These are phyloP conservation scores for Pristionchus fissidentatus DNA, from an alignment of 2,888 invertebrate genomes.

Conservation along the genomic window DNA sequence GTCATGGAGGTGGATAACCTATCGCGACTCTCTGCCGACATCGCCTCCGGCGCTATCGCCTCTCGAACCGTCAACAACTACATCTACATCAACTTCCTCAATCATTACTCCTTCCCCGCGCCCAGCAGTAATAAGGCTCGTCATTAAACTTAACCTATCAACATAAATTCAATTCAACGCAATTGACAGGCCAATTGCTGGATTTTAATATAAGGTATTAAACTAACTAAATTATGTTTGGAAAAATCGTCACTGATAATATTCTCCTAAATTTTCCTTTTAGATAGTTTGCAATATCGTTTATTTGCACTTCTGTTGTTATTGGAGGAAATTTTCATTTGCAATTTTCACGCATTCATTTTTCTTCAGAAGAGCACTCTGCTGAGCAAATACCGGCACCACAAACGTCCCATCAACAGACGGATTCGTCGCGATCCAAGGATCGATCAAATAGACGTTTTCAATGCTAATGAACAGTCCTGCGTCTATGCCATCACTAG, in stretches of 20 bases:
- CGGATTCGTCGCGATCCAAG: neutral
- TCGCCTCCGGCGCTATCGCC: neutral
- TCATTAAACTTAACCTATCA: too few relatives aligned
- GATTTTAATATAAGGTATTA: neutral
- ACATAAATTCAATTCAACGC: neutral
- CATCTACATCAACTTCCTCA: neutral
- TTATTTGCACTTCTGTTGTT: too few relatives aligned
- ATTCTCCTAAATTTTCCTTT: neutral
- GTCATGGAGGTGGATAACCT: slow-evolving; percentile 13
- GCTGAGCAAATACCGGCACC: neutral
- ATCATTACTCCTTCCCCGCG: neutral
- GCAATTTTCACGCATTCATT: too few relatives aligned
- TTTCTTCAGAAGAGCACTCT: too few relatives aligned
- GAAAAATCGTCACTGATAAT: too few relatives aligned
- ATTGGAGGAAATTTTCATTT: too few relatives aligned
- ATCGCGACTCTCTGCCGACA: neutral
- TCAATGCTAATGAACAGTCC: neutral
- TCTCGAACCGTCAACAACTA: slow-evolving; percentile 32
- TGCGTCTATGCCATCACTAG: neutral
- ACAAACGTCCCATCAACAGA: neutral
- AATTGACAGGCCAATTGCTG: neutral
- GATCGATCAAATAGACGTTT: neutral
- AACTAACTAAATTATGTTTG: too few relatives aligned
- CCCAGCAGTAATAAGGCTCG: too few relatives aligned
- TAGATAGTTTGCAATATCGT: too few relatives aligned